Base-by-base conservation (phyloP, 2,113 vertebrate species). In the Australoheros scitulus region DNA sequence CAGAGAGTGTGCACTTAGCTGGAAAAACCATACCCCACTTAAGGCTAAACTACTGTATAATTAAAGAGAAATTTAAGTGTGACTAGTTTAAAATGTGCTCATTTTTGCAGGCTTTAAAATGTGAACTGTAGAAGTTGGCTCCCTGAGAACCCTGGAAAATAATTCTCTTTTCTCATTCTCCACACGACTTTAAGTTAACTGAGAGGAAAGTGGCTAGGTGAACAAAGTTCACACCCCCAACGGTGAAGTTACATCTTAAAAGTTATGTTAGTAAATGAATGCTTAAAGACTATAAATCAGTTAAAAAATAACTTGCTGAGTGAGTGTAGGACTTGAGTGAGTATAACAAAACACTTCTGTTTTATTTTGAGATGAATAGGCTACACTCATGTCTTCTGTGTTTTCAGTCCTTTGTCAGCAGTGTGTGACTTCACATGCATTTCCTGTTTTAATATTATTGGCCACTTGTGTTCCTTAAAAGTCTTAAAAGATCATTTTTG, bases 41-140 rank as follows among this genome's bases (percentile, higher is more conserved):
- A 92, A 90, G 79, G 87, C 86, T 18, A 82, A 85, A 76, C 89
- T 83, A 65, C 88, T 92, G 85, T 93, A 94, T 92, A 94, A 95
- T 93, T 93, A 93, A 94, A 92, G 89, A 94, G 93, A 92, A 83
- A 52, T 72, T 72, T 55, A 88, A 91, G 79, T 86, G 89, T 89
- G 83, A 85, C 81, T 80, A 59, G 86, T 89, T 89, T 3, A 3
- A 88, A 87, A 80, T 81, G 32, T 82, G 58, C 84, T 88, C 47
- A 18, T 78, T 87, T 84, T 86, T 76, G 59, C 57, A 26, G 20
- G 36, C 83, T 79, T 84, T 87, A 77, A 87, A 88, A 79, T 80
- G 83, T 77, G 80, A 88, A 82, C 20, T 78, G 60, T 55, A 36
- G 75, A 52, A 36, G 52, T 65, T 83, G 83, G 60, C 55, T 80